A percentile compares a stretch with the other conserved stretches of the same genome.
phyloP scores from a whole-genome alignment of 2,113 vertebrate genomes.

The Coreoperca whiteheadi region DNA sequence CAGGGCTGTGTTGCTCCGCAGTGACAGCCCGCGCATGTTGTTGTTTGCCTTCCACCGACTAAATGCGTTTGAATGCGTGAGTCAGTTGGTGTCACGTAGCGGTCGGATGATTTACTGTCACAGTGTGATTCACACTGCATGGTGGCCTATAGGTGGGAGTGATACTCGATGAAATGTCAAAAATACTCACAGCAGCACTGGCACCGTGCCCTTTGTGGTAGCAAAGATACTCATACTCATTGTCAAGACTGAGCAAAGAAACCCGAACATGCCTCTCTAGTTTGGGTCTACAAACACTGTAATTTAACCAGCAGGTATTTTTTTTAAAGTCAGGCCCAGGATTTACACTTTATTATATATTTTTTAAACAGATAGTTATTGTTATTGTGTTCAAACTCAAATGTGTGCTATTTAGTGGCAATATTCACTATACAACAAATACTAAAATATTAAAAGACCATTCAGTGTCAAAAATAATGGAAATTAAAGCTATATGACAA shows the following conservation, averaged over 20 bases:
- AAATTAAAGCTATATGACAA: too few relatives aligned
- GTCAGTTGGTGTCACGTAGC: constrained; percentile 12
- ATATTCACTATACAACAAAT: too few relatives aligned
- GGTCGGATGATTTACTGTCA: constrained; percentile 42
- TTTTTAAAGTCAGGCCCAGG: neutral
- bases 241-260: neutral
- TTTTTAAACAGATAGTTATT: too few relatives aligned
- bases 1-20: neutral
- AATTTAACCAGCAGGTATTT: neutral
- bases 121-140: constrained; percentile 18
- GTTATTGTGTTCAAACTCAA: too few relatives aligned
- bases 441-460: too few relatives aligned
- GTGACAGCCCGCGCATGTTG: neutral
- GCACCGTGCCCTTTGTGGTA: neutral
- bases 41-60: constrained; percentile 2
- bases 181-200: neutral
- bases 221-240: neutral
- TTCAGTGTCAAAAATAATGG: too few relatives aligned
- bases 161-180: constrained; percentile 41
- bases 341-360: neutral
- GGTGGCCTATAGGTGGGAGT: constrained; percentile 27
- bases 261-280: too few relatives aligned
- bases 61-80: constrained; percentile 17
- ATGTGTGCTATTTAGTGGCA: too few relatives aligned
- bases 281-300: neutral